A percentile compares a stretch with the other conserved stretches of the same genome.
These are phyloP conservation scores for Artemisiospiza belli DNA, from an alignment of 2,113 vertebrate genomes.

Conservation along the genomic window DNA sequence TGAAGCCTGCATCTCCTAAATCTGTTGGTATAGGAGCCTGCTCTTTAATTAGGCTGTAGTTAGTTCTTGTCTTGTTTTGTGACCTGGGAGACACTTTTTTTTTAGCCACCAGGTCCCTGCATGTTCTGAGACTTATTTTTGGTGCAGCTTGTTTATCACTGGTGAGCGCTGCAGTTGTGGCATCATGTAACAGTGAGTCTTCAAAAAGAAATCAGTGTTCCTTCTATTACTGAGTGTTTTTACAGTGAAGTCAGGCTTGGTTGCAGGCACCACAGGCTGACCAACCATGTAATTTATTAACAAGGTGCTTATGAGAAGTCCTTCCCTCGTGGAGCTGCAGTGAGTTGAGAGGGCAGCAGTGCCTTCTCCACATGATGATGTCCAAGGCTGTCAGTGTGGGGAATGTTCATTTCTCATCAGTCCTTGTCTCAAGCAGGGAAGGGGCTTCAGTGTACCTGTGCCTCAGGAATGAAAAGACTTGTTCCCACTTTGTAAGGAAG, in stretches of 20 bases:
- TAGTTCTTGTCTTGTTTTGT: neutral
- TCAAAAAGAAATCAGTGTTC: neutral
- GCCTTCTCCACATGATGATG: fast-evolving
- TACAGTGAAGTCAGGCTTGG: neutral
- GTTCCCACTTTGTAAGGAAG: neutral
- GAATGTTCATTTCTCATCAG: neutral
- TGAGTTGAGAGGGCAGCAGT: neutral
- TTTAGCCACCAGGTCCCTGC: neutral
- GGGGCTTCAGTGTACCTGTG: neutral
- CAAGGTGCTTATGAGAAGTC: neutral
- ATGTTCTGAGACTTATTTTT: neutral
- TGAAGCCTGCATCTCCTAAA: neutral
- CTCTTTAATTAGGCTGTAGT: neutral
- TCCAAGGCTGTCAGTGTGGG: neutral
- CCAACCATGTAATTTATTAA: neutral
- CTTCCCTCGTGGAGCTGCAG: neutral
- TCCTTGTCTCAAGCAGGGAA: neutral
- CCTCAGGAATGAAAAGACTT: neutral
- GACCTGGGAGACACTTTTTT: neutral
- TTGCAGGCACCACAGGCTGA: neutral
- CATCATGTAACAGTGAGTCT: neutral
- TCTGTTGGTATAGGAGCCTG: neutral
- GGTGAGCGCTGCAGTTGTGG: neutral
- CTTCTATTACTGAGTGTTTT: neutral
- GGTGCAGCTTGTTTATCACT: neutral